Base-by-base conservation (phyloP, 2,888 invertebrate species). In the Urechis unicinctus region DNA sequence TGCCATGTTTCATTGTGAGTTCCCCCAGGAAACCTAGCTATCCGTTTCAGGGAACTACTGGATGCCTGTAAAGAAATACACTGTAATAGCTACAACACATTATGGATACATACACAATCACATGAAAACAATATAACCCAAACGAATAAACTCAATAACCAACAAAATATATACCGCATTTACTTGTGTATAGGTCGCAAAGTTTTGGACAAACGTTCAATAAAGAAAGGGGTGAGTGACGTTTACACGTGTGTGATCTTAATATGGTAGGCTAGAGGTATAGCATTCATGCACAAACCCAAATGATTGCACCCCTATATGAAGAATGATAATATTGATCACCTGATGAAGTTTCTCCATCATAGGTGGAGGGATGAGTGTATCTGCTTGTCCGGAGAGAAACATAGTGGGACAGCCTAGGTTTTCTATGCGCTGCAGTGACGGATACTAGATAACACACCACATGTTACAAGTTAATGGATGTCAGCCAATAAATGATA, bases 1-100 rank as follows among this genome's bases (percentile, higher is more conserved):
- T 87, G 87, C 94, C 94, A 95, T 0, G 94, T 95, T 77, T 95
- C 93, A 71, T 95, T 94, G 78, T 96, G 95, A 0, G 90, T 89
- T 1, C 95, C 95, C 24, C 85, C 84, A 1, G 86, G 84, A 76
- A 94, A 84, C 69, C 87, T 85, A 25, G 87, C 79, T 46, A 94
- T 78, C 63, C 87, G 85, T 79, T 94, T 94, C 66, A 85, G 82
- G 25, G 30, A 43, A 52, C 59, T 61, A 21, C 63, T 58, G 6
- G 58, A 61, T 13, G 21, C 26, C 63, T 63, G 52, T 6, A 53
- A 47, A 29, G 13, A n/a, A 26, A 26, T n/a, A 6, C 17, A 45
- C 17, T n/a, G 17, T n/a, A n/a, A n/a, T n/a, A n/a, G n/a, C n/a
- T n/a, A n/a, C n/a, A n/a, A n/a, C n/a, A n/a, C n/a, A n/a, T n/a